These are phyloP conservation scores for Cyanistes caeruleus DNA, from an alignment of 2,113 vertebrate species.

Conservation along the genomic window DNA sequence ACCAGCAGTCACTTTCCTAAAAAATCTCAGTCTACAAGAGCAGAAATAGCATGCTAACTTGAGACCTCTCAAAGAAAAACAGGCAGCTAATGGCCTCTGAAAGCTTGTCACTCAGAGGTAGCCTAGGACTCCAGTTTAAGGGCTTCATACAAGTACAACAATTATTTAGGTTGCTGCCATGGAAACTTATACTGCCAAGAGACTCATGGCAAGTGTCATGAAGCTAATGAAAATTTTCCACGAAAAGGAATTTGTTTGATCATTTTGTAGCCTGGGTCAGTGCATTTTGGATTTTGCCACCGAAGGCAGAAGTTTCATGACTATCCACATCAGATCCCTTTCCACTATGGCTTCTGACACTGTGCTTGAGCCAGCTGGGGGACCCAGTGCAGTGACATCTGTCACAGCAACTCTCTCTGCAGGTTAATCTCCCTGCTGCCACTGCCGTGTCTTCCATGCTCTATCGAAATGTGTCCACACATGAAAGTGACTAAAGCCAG, in stretches of 20 bases:
- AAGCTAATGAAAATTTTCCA: not conserved
- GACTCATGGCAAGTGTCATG: not conserved
- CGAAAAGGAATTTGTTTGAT: not conserved
- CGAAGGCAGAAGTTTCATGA: not conserved
- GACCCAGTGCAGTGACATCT: not conserved
- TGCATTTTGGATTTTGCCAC: not conserved
- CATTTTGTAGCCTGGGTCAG: not conserved
- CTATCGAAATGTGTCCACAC: fast-evolving
- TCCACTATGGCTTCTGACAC: not conserved
- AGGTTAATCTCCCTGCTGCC: not conserved
- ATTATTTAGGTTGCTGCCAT: not conserved
- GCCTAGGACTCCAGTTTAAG: not conserved
- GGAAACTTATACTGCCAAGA: not conserved
- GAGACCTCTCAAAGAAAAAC: not conserved
- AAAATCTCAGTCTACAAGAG: not conserved
- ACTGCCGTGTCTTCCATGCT: not conserved
- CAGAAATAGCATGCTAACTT: not conserved
- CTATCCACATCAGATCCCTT: not conserved
- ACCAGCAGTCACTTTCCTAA: conserved; percentile 10
- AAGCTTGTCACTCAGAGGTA: not conserved
- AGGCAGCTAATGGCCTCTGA: not conserved
- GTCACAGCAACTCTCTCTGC: not conserved
- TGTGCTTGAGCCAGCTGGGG: not conserved
- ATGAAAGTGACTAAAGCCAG: not conserved
- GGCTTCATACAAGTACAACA: not conserved